Percentiles rank a stretch among this genome's conserved stretches.
Evolutionary conservation across 2,797 vertebrate species (phyloP).

Genomic region (Mycteria americana): DNA sequence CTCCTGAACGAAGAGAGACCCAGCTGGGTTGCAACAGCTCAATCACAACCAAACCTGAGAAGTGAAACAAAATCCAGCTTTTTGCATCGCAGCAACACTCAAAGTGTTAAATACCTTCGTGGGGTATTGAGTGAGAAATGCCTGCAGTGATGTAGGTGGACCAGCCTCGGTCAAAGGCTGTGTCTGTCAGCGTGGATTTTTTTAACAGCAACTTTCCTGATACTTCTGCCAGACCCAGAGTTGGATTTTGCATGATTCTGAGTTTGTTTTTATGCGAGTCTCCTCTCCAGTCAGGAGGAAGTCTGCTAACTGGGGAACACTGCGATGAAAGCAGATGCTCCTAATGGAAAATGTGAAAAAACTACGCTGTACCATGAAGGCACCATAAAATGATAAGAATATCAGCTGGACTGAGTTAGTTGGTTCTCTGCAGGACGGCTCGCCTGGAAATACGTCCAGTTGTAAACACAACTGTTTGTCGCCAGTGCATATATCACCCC

Average conservation of each 20-base stretch:
- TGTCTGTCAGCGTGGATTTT: rapidly evolving
- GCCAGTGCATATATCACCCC: not conserved
- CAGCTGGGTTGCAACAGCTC: not conserved
- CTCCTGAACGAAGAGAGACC: not conserved
- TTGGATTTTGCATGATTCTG: not conserved
- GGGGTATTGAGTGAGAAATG: not conserved
- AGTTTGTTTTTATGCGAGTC: not conserved
- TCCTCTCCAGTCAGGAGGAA: not conserved
- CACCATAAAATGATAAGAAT: conserved; percentile 42
- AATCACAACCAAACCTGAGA: not conserved
- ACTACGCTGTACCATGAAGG: not conserved
- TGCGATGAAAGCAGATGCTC: not conserved
- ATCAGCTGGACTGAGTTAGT: not conserved
- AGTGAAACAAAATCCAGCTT: not conserved
- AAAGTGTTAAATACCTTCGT: not conserved
- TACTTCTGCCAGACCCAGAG: not conserved
- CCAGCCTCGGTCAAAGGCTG: not conserved
- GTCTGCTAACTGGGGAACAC: not conserved
- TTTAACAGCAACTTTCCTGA: not conserved
- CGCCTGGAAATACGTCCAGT: not conserved
- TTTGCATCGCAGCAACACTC: not conserved
- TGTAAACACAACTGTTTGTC: conserved; percentile 12
- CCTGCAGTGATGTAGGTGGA: not conserved
- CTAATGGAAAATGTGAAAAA: not conserved
- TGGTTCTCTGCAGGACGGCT: not conserved